Evolutionary conservation across 2,113 vertebrate genomes (phyloP), one percentile per base, ranked within the genome.

Genomic region (Meriones unguiculatus): DNA sequence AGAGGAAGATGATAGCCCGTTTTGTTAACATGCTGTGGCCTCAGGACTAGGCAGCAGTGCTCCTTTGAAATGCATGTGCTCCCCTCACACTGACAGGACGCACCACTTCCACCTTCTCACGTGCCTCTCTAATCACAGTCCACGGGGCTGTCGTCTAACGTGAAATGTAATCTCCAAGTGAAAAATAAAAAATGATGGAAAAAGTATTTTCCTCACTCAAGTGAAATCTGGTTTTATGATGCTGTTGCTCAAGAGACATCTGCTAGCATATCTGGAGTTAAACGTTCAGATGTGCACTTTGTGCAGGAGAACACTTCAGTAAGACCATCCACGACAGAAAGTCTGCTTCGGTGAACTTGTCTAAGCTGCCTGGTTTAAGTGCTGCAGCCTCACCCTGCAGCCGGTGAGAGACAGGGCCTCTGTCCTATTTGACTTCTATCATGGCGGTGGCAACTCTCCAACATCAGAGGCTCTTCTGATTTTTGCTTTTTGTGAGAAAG

Each of bases 231-330:
- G 93, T 97, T 98, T 98, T 97, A 97, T 78, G 90, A 93, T 93
- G 90, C 72, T 96, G 90, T 90, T 73, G n/a, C 84, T 97, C 94
- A 94, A 94, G 95, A 95, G 95, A 96, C 69, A 98, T 35, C 62
- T 98, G 80, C 97, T 96, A 97, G 73, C 62, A 67, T 93, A 97
- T 38, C 91, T 97, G 76, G 69, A 94, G 97, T 98, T 97, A 95
- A 95, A 90, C 75, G 93, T 96, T 89, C 95, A 93, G 96, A 97
- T 76, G 92, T 30, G 32, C 10, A 94, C 22, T 50, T 62, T 85
- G 95, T 95, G 77, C 80, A 96, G 93, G 69, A 97, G 95, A 97
- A 90, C 22, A 50, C 38, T 96, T 90, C n/a, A 94, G 70, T 67
- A 75, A 89, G 97, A 92, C 0, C 67, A 7, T 59, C 72, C 13